These are phyloP conservation scores for Lytechinus variegatus DNA, from an alignment of 35 echinoderm and acorn worm genomes.

Conservation along the genomic window DNA sequence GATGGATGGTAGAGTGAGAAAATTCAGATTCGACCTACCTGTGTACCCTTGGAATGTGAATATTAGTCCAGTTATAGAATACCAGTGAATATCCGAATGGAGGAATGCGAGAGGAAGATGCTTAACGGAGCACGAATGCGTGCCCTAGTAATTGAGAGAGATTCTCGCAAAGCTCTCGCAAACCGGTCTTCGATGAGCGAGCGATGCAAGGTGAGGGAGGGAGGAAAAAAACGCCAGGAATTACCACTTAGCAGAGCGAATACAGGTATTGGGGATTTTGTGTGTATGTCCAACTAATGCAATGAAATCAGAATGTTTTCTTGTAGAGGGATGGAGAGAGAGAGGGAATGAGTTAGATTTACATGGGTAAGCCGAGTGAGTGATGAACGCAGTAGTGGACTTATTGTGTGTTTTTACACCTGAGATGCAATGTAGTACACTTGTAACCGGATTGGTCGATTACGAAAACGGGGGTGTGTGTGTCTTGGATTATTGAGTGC, in stretches of 20 bases:
- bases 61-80: constrained; percentile 41
- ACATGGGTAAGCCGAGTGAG: constrained; percentile 13
- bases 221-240: constrained; percentile 1
- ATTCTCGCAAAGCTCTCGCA: constrained; percentile 20
- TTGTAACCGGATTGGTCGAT: constrained; percentile 39
- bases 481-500: not conserved
- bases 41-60: not conserved
- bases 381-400: not conserved
- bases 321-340: not conserved
- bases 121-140: constrained; percentile 40
- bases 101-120: not conserved
- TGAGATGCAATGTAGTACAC: not conserved
- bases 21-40: constrained; percentile 16
- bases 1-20: not conserved
- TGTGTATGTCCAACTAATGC: constrained; percentile 5
- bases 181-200: not conserved
- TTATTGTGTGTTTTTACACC: not conserved
- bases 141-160: constrained; percentile 24
- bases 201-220: not conserved
- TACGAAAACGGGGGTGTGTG: not conserved
- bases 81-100: not conserved
- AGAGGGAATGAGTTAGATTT: not conserved
- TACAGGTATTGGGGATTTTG: not conserved
- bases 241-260: not conserved
- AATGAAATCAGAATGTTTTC: not conserved